Conservation (phyloP, 2,888 invertebrate genomes). For the Xanthorhoe spadicearia region DNA sequence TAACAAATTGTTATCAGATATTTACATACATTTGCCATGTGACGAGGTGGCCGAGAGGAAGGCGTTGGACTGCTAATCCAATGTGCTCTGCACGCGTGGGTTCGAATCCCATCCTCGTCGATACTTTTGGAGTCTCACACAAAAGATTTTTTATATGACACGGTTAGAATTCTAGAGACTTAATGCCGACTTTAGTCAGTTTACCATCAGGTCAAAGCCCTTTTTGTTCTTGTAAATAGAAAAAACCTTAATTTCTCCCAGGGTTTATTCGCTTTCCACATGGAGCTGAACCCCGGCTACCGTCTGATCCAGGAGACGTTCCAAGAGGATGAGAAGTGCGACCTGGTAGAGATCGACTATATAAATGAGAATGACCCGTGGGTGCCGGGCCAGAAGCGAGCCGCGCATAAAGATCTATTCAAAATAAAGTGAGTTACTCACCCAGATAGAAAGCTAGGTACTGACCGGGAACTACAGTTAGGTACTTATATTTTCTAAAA, state of each 20-base stretch:
- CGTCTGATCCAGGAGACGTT: conserved; percentile 85
- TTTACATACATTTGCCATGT: conserved; percentile 26
- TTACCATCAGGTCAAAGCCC: too few relatives aligned
- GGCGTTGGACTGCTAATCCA: conserved; percentile 94
- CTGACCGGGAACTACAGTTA: too few relatives aligned
- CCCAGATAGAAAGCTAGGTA: too few relatives aligned
- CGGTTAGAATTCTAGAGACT: too few relatives aligned
- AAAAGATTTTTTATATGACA: neutral
- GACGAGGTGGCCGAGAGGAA: conserved; percentile 95
- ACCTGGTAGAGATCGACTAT: conserved; percentile 83
- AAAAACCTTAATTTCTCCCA: too few relatives aligned
- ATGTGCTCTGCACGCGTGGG: conserved; percentile 94
- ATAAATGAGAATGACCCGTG: conserved; percentile 83
- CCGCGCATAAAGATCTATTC: conserved; percentile 81
- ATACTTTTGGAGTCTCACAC: neutral
- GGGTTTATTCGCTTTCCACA: conserved; percentile 85
- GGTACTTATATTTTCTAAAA: neutral
- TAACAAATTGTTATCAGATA: conserved; percentile 6
- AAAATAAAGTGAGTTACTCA: conserved; percentile 81
- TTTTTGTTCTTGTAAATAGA: too few relatives aligned
- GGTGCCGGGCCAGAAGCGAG: conserved; percentile 81
- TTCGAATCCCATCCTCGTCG: conserved; percentile 93
- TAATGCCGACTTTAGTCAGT: too few relatives aligned
- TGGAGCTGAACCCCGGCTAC: conserved; percentile 83
- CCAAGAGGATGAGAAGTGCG: conserved; percentile 86